Conservation (phyloP, 2,888 invertebrate genomes). For the Drosophila borborema region DNA sequence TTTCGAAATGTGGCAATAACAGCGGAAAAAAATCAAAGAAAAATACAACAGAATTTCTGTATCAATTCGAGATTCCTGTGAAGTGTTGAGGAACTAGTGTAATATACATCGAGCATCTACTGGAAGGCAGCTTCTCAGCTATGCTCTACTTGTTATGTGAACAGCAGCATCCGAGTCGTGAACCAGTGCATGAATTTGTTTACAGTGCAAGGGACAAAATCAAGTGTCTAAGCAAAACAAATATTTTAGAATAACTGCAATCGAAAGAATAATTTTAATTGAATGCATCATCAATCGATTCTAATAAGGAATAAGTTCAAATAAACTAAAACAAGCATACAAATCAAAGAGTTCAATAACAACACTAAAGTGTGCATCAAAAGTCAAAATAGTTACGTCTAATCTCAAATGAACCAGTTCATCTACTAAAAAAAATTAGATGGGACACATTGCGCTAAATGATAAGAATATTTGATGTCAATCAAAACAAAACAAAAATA, state of each 20-base stretch:
- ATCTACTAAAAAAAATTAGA: not conserved
- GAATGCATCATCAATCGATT: not conserved
- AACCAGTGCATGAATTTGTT: slow-evolving; percentile 62
- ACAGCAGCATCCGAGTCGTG: slow-evolving; percentile 31
- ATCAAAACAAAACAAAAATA: not conserved
- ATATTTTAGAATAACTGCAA: no score
- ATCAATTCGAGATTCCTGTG: slow-evolving; percentile 3
- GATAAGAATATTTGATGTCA: not conserved
- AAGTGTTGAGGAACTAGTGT: slow-evolving; percentile 36
- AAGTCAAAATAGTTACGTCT: not conserved
- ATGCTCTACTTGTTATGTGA: slow-evolving; percentile 47
- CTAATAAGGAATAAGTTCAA: not conserved
- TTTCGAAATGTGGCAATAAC: slow-evolving; percentile 40
- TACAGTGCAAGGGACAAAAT: slow-evolving; percentile 55
- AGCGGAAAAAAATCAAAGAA: slow-evolving; percentile 28
- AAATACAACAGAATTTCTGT: slow-evolving; percentile 39
- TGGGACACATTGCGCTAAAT: no score
- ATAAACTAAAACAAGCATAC: not conserved
- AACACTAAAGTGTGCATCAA: not conserved
- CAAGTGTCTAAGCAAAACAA: slow-evolving; percentile 39
- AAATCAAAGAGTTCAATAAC: not conserved
- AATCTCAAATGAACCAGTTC: not conserved
- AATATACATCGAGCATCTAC: not conserved
- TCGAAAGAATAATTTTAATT: not conserved
- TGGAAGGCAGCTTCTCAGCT: slow-evolving; percentile 22